Evolutionary conservation across 2,888 invertebrate species (phyloP).

Genomic region (Aradus depressus): DNA sequence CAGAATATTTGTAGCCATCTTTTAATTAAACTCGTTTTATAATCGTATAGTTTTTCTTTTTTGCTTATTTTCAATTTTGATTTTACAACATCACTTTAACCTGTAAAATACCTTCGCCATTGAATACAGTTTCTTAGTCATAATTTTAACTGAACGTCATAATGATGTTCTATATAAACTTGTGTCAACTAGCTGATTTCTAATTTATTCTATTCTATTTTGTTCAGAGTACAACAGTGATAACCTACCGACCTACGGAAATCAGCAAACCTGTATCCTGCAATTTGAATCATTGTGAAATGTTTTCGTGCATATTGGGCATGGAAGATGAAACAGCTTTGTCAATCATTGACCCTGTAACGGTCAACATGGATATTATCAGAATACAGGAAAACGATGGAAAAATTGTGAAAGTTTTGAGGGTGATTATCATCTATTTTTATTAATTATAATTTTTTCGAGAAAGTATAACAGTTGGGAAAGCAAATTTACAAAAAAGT

Average conservation of each 20-base stretch:
- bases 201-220: slow-evolving; percentile 17
- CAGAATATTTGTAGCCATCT: too few relatives aligned
- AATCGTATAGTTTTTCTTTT: too few relatives aligned
- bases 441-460: neutral
- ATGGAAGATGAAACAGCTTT: slow-evolving; percentile 86
- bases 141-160: too few relatives aligned
- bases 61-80: too few relatives aligned
- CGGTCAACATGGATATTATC: slow-evolving; percentile 58
- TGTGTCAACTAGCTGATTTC: neutral
- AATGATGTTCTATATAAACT: too few relatives aligned
- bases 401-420: slow-evolving; percentile 37
- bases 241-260: slow-evolving; percentile 60
- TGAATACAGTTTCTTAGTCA: too few relatives aligned
- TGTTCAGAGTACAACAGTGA: slow-evolving; percentile 70
- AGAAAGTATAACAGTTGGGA: too few relatives aligned
- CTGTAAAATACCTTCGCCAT: neutral
- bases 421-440: slow-evolving; percentile 36
- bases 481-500: too few relatives aligned
- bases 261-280: slow-evolving; percentile 69
- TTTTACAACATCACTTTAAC: too few relatives aligned
- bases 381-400: slow-evolving; percentile 21
- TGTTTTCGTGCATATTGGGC: slow-evolving; percentile 84
- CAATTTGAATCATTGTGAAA: slow-evolving; percentile 78
- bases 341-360: slow-evolving; percentile 88
- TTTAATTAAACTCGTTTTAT: too few relatives aligned